Evolutionary conservation across 2,888 invertebrate species (phyloP).

Genomic region (Epinotia bilunana): DNA sequence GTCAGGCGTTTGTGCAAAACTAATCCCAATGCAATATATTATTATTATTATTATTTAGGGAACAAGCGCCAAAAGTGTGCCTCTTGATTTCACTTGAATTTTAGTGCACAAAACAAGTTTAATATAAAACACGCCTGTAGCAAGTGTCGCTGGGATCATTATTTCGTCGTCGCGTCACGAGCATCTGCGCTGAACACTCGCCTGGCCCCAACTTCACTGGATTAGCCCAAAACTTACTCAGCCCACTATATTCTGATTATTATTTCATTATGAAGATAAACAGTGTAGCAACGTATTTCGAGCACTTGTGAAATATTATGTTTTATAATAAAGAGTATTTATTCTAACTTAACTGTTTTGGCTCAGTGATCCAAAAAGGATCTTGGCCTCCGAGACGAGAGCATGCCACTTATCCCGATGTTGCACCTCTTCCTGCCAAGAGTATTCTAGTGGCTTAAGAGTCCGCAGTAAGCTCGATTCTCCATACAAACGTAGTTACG

Average conservation of each 20-base stretch:
- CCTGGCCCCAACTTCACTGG: constrained; percentile 9
- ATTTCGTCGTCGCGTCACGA: constrained; percentile 34
- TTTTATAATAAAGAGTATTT: background rate
- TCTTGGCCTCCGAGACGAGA: too few relatives aligned
- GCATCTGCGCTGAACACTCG: constrained; percentile 11
- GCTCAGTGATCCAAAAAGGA: too few relatives aligned
- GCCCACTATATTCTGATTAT: constrained; percentile 11
- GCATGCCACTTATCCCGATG: too few relatives aligned
- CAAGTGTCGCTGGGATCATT: constrained; percentile 27
- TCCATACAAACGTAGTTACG: too few relatives aligned
- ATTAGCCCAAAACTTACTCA: constrained; percentile 11
- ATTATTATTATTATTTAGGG: background rate
- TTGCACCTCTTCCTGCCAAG: too few relatives aligned
- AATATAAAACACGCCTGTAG: constrained; percentile 30
- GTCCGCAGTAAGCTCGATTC: too few relatives aligned
- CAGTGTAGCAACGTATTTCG: constrained; percentile 4
- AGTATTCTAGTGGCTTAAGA: too few relatives aligned
- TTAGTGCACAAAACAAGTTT: constrained; percentile 18
- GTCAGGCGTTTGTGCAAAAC: too few relatives aligned
- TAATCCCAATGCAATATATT: too few relatives aligned
- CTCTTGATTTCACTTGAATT: background rate
- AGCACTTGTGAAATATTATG: background rate
- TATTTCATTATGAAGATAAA: constrained; percentile 12
- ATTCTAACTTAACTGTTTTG: background rate
- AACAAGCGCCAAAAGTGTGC: background rate